These are phyloP conservation scores for Cotesia glomerata DNA, from an alignment of 1,140 invertebrate species.

Conservation along the genomic window DNA sequence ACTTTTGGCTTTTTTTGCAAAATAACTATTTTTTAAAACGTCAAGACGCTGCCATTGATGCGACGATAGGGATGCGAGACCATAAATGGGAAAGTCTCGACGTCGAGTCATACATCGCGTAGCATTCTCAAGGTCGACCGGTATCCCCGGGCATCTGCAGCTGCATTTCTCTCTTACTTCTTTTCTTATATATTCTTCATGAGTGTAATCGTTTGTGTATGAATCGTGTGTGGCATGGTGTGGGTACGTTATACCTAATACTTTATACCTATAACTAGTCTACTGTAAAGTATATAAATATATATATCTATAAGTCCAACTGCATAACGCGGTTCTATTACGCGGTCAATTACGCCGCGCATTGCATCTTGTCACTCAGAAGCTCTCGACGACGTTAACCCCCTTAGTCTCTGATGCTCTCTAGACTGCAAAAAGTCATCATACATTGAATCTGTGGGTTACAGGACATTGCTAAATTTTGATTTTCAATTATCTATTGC, in stretches of 20 bases:
- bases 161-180: conserved; percentile 12
- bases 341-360: conserved; percentile 49
- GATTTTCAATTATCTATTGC: no score
- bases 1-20: no score
- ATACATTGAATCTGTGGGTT: no score
- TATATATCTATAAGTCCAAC: conserved; percentile 22
- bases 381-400: conserved; percentile 29
- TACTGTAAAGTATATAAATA: conserved; percentile 11
- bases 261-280: conserved; percentile 22
- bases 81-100: conserved; percentile 46
- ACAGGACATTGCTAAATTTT: no score
- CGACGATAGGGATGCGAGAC: conserved; percentile 22
- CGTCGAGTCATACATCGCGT: conserved; percentile 47
- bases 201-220: background rate
- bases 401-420: background rate
- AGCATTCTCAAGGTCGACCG: conserved; percentile 52
- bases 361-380: conserved; percentile 48
- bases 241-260: no score
- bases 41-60: conserved; percentile 14
- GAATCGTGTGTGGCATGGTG: no score
- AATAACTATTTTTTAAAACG: no score
- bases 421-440: background rate
- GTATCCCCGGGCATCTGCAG: conserved; percentile 36
- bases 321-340: conserved; percentile 55
- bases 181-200: background rate